phyloP scores from a whole-genome alignment of 1,140 invertebrate genomes.

The Drosophila simulans region DNA sequence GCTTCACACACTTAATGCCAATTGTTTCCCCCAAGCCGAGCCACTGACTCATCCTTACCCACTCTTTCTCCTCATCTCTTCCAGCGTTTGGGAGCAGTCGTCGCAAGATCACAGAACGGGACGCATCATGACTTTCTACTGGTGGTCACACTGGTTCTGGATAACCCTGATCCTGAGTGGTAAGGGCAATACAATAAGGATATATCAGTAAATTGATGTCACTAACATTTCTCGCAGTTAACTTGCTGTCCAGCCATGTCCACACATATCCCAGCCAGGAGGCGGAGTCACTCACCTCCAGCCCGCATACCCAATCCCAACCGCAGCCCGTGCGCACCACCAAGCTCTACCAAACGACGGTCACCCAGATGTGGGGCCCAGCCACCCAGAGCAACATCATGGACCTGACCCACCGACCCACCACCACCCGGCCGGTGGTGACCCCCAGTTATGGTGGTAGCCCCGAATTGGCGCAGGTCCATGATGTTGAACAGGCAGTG shows the following conservation, averaged over 20 bases:
- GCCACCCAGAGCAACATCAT: slow-evolving; percentile 64
- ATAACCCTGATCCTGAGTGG: slow-evolving; percentile 85
- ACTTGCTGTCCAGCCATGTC: slow-evolving; percentile 54
- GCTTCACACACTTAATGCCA: slow-evolving; percentile 18
- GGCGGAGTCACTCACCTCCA: slow-evolving; percentile 16
- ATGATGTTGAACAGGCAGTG: slow-evolving; percentile 13
- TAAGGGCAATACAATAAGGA: neutral
- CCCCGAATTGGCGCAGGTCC: slow-evolving; percentile 2
- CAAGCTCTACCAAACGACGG: slow-evolving; percentile 71
- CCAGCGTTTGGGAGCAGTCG: slow-evolving; percentile 33
- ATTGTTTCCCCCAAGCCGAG: slow-evolving; percentile 14
- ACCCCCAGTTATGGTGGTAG: slow-evolving; percentile 3
- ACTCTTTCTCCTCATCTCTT: slow-evolving; percentile 27
- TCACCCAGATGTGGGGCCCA: slow-evolving; percentile 61
- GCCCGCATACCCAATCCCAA: slow-evolving; percentile 1
- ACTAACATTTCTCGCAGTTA: slow-evolving; percentile 20
- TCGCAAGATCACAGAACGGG: slow-evolving; percentile 66
- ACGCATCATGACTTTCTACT: slow-evolving; percentile 88
- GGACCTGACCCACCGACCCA: slow-evolving; percentile 60
- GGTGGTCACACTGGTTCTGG: slow-evolving; percentile 91
- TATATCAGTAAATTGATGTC: neutral
- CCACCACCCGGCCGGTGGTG: slow-evolving; percentile 14
- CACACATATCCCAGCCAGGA: slow-evolving; percentile 80
- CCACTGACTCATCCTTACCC: slow-evolving; percentile 30
- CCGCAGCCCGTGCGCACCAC: slow-evolving; percentile 50